A percentile compares a stretch with the other conserved stretches of the same genome.
These are phyloP conservation scores for Chiloscyllium plagiosum DNA, from an alignment of 2,113 vertebrate species.

Conservation along the genomic window DNA sequence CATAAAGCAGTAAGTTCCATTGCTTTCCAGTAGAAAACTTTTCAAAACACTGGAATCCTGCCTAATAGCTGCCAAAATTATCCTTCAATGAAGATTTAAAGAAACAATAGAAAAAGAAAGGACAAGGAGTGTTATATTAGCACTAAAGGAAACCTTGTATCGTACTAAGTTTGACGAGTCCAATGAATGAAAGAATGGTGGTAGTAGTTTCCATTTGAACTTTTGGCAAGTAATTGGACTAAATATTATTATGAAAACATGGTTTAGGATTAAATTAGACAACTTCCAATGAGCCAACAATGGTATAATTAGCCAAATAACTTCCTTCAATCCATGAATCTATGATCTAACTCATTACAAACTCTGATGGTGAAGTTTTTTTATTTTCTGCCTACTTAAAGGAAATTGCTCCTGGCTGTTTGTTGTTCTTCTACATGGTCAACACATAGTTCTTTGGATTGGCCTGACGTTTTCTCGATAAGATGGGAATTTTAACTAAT, in stretches of 20 bases:
- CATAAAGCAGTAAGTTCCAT: neutral
- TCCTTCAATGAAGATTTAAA: neutral
- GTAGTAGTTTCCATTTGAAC: neutral
- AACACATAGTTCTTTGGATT: neutral
- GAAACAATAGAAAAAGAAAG: neutral
- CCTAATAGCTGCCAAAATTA: neutral
- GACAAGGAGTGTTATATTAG: neutral
- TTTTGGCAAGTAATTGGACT: neutral
- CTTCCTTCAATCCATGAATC: too few relatives aligned
- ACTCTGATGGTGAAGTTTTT: neutral
- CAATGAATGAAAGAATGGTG: neutral
- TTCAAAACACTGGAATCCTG: neutral
- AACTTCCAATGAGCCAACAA: neutral
- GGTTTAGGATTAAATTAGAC: neutral
- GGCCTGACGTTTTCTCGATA: too few relatives aligned
- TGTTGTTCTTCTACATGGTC: neutral
- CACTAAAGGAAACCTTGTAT: neutral
- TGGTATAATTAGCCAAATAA: neutral
- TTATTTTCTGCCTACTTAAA: neutral
- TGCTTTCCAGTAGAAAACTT: neutral
- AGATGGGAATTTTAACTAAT: too few relatives aligned
- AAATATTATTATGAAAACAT: neutral
- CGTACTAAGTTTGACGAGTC: neutral
- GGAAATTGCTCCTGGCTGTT: neutral
- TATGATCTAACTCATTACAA: neutral